A percentile compares a stretch with the other conserved stretches of the same genome.
Evolutionary conservation across 2,113 vertebrate species (phyloP).

Genomic region (Recurvirostra avosetta): DNA sequence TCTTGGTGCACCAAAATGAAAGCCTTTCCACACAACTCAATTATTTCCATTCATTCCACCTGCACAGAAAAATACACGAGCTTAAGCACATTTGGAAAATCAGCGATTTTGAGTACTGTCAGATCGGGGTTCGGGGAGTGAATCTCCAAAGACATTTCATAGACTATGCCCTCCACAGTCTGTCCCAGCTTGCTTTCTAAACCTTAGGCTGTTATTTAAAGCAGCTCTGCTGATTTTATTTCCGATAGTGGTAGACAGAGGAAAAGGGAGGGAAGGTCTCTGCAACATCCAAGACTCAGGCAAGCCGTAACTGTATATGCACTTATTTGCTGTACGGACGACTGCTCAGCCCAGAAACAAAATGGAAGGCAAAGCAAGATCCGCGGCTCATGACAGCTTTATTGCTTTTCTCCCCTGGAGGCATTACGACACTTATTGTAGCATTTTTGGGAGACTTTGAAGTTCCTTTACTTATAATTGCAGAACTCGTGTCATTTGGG

Average conservation of each 20-base stretch:
- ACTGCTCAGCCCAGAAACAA: constrained; percentile 27
- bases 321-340: background rate
- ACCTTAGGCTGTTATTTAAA: background rate
- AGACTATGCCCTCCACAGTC: background rate
- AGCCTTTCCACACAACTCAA: constrained; percentile 2
- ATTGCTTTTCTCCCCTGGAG: constrained; percentile 48
- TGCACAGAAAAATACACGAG: background rate
- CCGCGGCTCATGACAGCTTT: background rate
- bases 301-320: background rate
- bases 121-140: background rate
- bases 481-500: constrained; percentile 52
- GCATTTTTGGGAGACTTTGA: constrained; percentile 58
- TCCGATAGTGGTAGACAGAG: background rate
- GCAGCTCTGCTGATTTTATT: background rate
- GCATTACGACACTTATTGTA: constrained; percentile 31
- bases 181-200: background rate
- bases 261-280: background rate
- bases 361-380: constrained; percentile 41
- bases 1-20: background rate
- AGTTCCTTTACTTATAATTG: constrained; percentile 66
- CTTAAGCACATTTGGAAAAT: background rate
- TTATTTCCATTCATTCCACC: constrained; percentile 31
- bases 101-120: background rate
- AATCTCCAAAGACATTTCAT: background rate
- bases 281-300: background rate